Conservation (phyloP, 2,113 vertebrate genomes). For the Arothron firmamentum region DNA sequence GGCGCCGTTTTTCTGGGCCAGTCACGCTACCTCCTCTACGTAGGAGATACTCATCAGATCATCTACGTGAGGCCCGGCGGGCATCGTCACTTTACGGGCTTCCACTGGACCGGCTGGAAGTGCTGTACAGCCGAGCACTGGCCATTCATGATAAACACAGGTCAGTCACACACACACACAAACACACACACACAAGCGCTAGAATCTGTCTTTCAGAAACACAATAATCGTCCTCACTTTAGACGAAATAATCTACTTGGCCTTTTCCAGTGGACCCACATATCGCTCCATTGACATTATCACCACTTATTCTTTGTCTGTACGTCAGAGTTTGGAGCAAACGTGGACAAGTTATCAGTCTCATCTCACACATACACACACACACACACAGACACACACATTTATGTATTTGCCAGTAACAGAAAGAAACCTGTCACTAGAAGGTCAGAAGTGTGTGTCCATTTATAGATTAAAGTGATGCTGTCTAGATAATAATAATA, state of each 20-base stretch:
- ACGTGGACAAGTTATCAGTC: too few relatives aligned
- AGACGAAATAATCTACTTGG: too few relatives aligned
- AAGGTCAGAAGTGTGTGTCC: neutral
- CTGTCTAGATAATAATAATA: too few relatives aligned
- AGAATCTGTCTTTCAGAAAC: too few relatives aligned
- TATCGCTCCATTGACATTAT: too few relatives aligned
- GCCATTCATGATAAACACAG: constrained; percentile 64
- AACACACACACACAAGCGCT: neutral
- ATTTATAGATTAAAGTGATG: neutral
- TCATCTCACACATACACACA: too few relatives aligned
- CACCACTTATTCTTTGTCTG: too few relatives aligned
- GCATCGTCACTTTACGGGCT: constrained; percentile 5
- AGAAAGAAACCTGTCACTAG: constrained; percentile 7
- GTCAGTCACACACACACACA: constrained; percentile 48
- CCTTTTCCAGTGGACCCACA: too few relatives aligned
- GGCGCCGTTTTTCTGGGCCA: constrained; percentile 79
- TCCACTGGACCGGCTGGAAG: constrained; percentile 64
- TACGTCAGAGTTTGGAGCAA: too few relatives aligned
- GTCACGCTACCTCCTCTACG: constrained; percentile 74
- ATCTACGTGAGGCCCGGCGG: constrained; percentile 19
- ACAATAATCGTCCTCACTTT: too few relatives aligned
- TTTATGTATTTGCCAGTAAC: constrained; percentile 6
- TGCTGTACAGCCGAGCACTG: constrained; percentile 68
- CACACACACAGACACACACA: constrained; percentile 21
- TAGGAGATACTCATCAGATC: constrained; percentile 71